These are phyloP conservation scores for Ethmia dodecea DNA, from an alignment of 2,888 invertebrate species.

Conservation along the genomic window DNA sequence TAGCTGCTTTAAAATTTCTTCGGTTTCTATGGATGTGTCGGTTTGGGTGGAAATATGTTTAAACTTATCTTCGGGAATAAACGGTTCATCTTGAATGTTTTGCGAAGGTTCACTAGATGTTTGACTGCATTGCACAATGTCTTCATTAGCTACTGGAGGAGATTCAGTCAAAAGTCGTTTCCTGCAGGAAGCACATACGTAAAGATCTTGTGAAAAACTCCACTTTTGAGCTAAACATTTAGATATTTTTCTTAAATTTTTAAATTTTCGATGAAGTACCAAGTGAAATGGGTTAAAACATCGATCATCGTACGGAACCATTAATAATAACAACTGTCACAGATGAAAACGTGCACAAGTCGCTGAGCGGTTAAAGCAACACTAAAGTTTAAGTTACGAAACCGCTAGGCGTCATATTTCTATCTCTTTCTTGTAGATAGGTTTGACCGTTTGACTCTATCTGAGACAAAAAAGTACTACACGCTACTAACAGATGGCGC, in stretches of 20 bases:
- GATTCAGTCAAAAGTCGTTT: slow-evolving; percentile 3
- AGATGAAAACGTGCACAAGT: not conserved
- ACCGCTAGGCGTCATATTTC: not conserved
- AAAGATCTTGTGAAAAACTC: slow-evolving; percentile 5
- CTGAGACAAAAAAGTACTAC: slow-evolving; percentile 6
- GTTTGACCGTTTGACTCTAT: slow-evolving; percentile 6
- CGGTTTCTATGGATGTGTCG: not conserved
- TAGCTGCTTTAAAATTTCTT: slow-evolving; percentile 14
- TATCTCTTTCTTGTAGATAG: slow-evolving; percentile 6
- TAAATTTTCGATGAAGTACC: slow-evolving; percentile 4
- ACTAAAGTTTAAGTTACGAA: not conserved
- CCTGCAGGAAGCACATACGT: slow-evolving; percentile 11
- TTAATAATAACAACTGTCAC: slow-evolving; percentile 1
- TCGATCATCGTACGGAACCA: slow-evolving; percentile 1
- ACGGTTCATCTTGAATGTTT: slow-evolving; percentile 6
- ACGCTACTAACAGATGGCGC: slow-evolving; percentile 5
- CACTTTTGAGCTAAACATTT: slow-evolving; percentile 9
- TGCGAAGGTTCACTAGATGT: slow-evolving; percentile 1
- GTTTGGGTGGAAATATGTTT: slow-evolving; percentile 2
- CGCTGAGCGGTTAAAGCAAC: slow-evolving; percentile 1
- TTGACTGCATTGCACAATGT: slow-evolving; percentile 8
- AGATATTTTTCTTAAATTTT: slow-evolving; percentile 5
- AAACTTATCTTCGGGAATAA: slow-evolving; percentile 5
- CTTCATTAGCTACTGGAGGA: slow-evolving; percentile 7
- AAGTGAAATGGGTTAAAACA: slow-evolving; percentile 2